A percentile compares a stretch with the other conserved stretches of the same genome.
These are phyloP conservation scores for Drosophila anceps DNA, from an alignment of 2,888 invertebrate species.

Conservation along the genomic window DNA sequence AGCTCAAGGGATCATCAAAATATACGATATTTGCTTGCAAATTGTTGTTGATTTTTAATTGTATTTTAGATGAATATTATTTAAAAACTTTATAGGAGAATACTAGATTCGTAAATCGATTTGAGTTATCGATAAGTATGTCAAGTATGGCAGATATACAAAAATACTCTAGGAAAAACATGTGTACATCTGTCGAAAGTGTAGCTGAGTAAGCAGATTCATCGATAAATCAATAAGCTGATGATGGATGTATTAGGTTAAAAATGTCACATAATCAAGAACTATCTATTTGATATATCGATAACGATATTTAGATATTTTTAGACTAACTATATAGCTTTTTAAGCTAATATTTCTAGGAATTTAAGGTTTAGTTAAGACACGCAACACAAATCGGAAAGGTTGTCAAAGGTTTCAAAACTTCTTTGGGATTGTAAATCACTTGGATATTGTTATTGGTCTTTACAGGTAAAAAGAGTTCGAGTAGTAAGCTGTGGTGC, in stretches of 20 bases:
- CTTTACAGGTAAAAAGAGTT: constrained; percentile 64
- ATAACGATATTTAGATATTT: neutral
- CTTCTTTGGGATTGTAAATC: constrained; percentile 6
- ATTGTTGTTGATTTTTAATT: neutral
- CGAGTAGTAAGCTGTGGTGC: constrained; percentile 64
- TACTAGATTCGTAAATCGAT: neutral
- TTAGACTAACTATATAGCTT: neutral
- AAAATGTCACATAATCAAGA: neutral
- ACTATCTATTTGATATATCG: neutral
- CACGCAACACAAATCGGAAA: constrained; percentile 20
- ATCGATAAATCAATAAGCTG: neutral
- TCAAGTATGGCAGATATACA: neutral
- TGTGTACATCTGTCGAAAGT: too few species aligned
- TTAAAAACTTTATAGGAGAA: neutral
- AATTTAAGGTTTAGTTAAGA: neutral
- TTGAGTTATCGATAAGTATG: neutral
- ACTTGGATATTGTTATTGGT: neutral
- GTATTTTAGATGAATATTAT: neutral
- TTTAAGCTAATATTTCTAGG: neutral
- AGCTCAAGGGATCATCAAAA: neutral
- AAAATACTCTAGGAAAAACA: neutral
- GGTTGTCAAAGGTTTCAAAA: constrained; percentile 12
- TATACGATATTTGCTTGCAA: neutral
- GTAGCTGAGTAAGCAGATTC: neutral
- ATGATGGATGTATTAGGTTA: neutral